These are phyloP conservation scores for Sceliomorpha sp. DNA, from an alignment of 2,888 invertebrate genomes.

Conservation along the genomic window DNA sequence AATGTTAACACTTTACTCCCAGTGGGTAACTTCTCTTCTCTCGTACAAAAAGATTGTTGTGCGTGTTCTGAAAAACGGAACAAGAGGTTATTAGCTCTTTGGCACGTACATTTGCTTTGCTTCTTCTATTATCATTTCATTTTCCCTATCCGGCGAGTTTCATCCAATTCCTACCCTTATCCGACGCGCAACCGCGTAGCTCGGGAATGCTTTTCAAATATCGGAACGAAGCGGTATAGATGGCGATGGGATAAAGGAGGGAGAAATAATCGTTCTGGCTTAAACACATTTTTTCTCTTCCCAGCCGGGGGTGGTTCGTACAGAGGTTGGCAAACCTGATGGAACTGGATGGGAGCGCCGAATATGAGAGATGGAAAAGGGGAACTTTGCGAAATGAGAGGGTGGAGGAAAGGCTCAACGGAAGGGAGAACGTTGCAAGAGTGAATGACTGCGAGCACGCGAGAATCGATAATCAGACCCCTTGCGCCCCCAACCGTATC, in stretches of 20 bases:
- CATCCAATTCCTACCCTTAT: too few species aligned
- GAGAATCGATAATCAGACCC: constrained; percentile 78
- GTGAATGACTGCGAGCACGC: constrained; percentile 72
- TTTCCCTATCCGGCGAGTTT: too few species aligned
- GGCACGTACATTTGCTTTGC: constrained; percentile 14
- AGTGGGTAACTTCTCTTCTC: too few species aligned
- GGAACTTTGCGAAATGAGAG: constrained; percentile 2
- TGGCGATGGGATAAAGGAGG: background rate
- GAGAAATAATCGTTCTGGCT: constrained; percentile 3
- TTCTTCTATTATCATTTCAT: background rate
- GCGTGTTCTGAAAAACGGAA: too few species aligned
- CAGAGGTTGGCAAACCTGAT: constrained; percentile 45
- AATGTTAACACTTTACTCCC: too few species aligned
- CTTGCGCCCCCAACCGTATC: constrained; percentile 54
- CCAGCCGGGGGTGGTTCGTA: constrained; percentile 10
- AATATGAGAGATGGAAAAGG: constrained; percentile 24
- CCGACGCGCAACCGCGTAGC: constrained; percentile 10
- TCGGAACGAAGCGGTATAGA: background rate
- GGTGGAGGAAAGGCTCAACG: constrained; percentile 23
- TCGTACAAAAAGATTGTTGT: too few species aligned
- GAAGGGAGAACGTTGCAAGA: constrained; percentile 54
- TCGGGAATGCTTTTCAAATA: constrained; percentile 17
- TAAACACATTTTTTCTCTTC: constrained; percentile 10
- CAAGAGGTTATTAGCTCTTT: constrained; percentile 41
- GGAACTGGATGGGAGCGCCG: constrained; percentile 21